phyloP scores from a whole-genome alignment of 2,797 vertebrate genomes.

The Distichodus sexfasciatus region DNA sequence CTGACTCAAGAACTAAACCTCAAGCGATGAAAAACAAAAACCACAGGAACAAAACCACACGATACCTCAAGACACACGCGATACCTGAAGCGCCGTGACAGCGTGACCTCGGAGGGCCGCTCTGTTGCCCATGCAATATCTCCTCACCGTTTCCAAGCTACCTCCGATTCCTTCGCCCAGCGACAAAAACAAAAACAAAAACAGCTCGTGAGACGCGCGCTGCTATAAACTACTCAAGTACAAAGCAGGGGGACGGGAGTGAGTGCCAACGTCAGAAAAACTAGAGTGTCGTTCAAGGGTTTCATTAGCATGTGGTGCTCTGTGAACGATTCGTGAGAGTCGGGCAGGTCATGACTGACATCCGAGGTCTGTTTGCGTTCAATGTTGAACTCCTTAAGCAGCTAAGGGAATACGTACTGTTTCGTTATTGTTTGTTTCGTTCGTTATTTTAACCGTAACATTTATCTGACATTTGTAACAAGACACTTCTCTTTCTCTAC shows the following conservation, averaged over 20 bases:
- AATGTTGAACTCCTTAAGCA: conserved; percentile 73
- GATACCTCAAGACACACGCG: conserved; percentile 81
- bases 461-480: conserved; percentile 64
- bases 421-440: conserved; percentile 64
- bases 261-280: conserved; percentile 46
- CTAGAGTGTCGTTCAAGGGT: conserved; percentile 32
- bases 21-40: conserved; percentile 57
- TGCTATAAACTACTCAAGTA: conserved; percentile 77
- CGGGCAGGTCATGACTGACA: conserved; percentile 67
- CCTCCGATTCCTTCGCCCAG: conserved; percentile 86
- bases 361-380: conserved; percentile 61
- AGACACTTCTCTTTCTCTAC: conserved; percentile 59
- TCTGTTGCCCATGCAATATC: conserved; percentile 83
- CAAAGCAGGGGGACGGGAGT: conserved; percentile 74
- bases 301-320: too few species aligned
- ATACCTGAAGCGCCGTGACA: conserved; percentile 58
- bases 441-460: conserved; percentile 70
- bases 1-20: conserved; percentile 54
- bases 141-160: conserved; percentile 87
- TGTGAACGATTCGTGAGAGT: conserved; percentile 52
- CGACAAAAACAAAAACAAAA: too few species aligned
- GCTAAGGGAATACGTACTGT: conserved; percentile 79
- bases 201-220: conserved; percentile 79
- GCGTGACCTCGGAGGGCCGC: conserved; percentile 76
- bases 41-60: conserved; percentile 70